A percentile compares a stretch with the other conserved stretches of the same genome.
Evolutionary conservation across 2,888 invertebrate species (phyloP).

Genomic region (Drosophila anomalata): DNA sequence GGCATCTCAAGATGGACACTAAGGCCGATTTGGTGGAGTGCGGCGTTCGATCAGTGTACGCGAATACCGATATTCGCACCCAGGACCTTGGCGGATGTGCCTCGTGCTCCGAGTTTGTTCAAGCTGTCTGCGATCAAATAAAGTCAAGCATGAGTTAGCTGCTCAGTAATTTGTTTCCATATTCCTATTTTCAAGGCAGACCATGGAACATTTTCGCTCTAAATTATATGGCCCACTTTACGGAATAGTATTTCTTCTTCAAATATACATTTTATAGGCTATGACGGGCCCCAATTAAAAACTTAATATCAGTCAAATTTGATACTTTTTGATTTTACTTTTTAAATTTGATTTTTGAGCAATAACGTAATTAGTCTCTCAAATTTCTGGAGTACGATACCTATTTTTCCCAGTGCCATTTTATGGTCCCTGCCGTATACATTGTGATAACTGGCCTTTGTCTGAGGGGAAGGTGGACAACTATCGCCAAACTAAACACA

Average conservation of each 20-base stretch:
- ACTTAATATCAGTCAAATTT: background rate
- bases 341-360: background rate
- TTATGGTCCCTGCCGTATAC: conserved; percentile 1
- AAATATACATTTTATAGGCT: background rate
- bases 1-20: conserved; percentile 93
- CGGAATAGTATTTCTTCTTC: background rate
- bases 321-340: background rate
- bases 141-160: background rate
- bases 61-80: conserved; percentile 93
- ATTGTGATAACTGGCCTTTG: conserved; percentile 29
- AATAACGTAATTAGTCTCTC: no score
- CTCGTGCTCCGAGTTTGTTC: conserved; percentile 95
- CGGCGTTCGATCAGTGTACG: conserved; percentile 91
- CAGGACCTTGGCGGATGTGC: conserved; percentile 93
- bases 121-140: conserved; percentile 86
- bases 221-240: background rate
- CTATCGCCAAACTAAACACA: conserved; percentile 47
- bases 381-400: no score
- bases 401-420: background rate
- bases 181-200: background rate
- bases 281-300: background rate
- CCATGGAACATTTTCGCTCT: background rate
- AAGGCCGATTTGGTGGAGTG: conserved; percentile 92
- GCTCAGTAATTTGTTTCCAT: background rate
- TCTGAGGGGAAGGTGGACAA: conserved; percentile 2